Percentiles rank a stretch among this genome's conserved stretches.
phyloP scores from a whole-genome alignment of 2,797 vertebrate species.

The Falco rusticolus region DNA sequence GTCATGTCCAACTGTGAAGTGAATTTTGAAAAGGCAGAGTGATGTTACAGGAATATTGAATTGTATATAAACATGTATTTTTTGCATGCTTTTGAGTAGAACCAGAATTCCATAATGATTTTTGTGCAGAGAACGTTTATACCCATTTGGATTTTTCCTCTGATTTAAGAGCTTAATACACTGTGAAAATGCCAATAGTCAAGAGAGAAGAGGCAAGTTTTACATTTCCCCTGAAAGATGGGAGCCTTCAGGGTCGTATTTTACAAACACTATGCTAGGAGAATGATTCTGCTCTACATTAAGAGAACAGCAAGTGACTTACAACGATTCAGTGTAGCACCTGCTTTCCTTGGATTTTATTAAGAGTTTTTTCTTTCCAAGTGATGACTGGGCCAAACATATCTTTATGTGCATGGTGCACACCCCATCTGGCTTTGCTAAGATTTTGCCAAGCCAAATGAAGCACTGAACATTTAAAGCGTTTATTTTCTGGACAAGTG shows the following conservation, averaged over 20 bases:
- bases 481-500: not conserved
- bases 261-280: not conserved
- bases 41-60: not conserved
- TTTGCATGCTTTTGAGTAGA: not conserved
- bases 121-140: constrained; percentile 7
- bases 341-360: not conserved
- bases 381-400: not conserved
- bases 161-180: constrained; percentile 51
- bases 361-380: not conserved
- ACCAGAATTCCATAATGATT: constrained; percentile 12
- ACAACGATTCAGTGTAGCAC: not conserved
- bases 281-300: not conserved
- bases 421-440: not conserved
- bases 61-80: not conserved
- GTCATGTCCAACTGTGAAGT: not conserved
- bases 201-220: constrained; percentile 25
- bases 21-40: constrained; percentile 1
- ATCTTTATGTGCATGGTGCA: not conserved
- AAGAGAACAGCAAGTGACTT: not conserved
- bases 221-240: constrained; percentile 43
- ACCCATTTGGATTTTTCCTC: constrained; percentile 1
- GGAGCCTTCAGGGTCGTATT: not conserved
- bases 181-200: not conserved
- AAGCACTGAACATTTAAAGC: not conserved
- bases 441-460: not conserved